Conservation (phyloP, 2,888 invertebrate genomes). For the Ommatoiulus sabulosus region DNA sequence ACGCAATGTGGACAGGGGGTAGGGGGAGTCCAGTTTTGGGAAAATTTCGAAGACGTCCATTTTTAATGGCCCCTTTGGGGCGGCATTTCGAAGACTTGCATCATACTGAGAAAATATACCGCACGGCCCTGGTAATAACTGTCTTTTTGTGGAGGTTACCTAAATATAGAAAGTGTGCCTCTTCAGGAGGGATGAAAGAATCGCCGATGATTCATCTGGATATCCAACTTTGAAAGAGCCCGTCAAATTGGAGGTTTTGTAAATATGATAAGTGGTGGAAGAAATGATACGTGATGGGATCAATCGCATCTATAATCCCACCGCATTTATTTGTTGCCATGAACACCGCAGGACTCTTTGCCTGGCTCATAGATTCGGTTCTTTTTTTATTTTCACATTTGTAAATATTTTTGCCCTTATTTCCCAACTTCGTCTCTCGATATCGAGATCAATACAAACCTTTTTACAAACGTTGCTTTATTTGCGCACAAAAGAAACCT, state of each 20-base stretch:
- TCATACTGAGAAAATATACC: too few relatives aligned
- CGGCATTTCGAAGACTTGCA: too few relatives aligned
- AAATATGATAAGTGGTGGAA: constrained; percentile 30
- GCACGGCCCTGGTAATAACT: too few relatives aligned
- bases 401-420: constrained; percentile 34
- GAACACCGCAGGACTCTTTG: neutral
- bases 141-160: too few relatives aligned
- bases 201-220: neutral
- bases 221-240: neutral
- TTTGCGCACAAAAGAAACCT: neutral
- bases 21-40: too few relatives aligned
- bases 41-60: too few relatives aligned
- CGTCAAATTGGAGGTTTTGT: neutral
- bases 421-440: neutral
- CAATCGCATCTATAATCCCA: constrained; percentile 23
- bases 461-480: constrained; percentile 1
- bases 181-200: neutral
- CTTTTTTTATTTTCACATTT: constrained; percentile 1
- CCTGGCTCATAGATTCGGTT: neutral
- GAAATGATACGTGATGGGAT: constrained; percentile 30
- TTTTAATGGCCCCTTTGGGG: too few relatives aligned
- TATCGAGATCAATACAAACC: neutral
- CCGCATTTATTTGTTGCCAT: neutral
- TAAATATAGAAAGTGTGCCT: neutral
- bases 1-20: too few relatives aligned